phyloP scores from a whole-genome alignment of 2,797 vertebrate species.

The Pipistrellus kuhlii region DNA sequence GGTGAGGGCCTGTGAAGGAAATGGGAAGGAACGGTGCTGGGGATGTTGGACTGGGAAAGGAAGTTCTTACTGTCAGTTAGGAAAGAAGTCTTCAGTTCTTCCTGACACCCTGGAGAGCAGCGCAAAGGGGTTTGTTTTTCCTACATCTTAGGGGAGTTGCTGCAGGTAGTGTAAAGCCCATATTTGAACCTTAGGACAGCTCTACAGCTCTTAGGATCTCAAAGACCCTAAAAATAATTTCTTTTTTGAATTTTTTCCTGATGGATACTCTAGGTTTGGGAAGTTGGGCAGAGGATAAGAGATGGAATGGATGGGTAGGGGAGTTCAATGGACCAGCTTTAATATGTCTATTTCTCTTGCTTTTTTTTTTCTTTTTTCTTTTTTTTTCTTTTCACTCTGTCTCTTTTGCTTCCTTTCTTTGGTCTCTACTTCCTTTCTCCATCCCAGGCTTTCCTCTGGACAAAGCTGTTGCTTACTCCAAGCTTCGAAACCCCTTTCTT shows the following conservation, averaged over 20 bases:
- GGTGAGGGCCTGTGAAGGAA: slow-evolving; percentile 85
- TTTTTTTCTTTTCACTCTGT: not conserved
- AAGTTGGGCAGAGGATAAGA: not conserved
- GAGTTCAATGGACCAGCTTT: slow-evolving; percentile 15
- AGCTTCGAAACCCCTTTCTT: slow-evolving; percentile 96
- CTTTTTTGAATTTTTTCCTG: slow-evolving; percentile 51
- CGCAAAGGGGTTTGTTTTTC: not conserved
- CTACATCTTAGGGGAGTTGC: not conserved
- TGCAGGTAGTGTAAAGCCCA: not conserved
- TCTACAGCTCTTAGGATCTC: not conserved
- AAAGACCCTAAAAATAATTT: slow-evolving; percentile 46
- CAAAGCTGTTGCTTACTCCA: slow-evolving; percentile 98
- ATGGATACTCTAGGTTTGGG: slow-evolving; percentile 20
- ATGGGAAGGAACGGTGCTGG: not conserved
- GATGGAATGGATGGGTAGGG: not conserved
- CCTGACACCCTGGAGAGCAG: not conserved
- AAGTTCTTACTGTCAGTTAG: not conserved
- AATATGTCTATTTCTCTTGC: not conserved
- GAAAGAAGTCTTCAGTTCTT: not conserved
- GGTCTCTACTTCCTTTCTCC: not conserved
- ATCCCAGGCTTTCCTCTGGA: slow-evolving; percentile 96
- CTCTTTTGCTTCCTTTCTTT: not conserved
- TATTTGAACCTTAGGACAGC: not conserved
- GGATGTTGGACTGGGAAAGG: slow-evolving; percentile 1
- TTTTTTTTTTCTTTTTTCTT: not conserved